phyloP scores from a whole-genome alignment of 2,888 invertebrate species.

The Nesidiocoris tenuis region DNA sequence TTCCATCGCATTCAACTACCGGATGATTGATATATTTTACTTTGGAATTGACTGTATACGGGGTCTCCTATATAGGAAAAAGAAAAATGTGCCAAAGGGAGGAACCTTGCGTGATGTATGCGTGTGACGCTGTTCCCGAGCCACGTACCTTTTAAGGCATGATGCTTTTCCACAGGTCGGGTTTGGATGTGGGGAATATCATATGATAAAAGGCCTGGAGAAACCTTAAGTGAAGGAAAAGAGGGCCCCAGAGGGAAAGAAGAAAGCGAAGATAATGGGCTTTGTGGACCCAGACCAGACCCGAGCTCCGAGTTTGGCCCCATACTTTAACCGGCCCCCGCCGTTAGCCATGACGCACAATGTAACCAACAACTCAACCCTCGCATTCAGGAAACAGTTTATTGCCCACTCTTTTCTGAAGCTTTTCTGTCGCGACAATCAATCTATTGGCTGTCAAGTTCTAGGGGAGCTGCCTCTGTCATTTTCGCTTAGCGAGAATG shows the following conservation, averaged over 20 bases:
- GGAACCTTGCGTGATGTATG: background rate
- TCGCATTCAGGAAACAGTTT: background rate
- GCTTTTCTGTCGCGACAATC: too few species aligned
- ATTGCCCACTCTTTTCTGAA: background rate
- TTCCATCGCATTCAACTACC: background rate
- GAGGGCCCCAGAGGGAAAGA: slow-evolving; percentile 23
- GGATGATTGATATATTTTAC: background rate
- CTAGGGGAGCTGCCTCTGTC: too few species aligned
- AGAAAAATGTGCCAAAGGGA: background rate
- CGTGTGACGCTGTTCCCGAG: background rate
- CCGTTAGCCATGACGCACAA: background rate
- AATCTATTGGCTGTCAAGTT: too few species aligned
- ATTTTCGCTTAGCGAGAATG: too few species aligned
- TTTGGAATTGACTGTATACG: background rate
- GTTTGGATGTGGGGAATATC: background rate
- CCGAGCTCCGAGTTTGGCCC: background rate
- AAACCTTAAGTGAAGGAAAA: slow-evolving; percentile 4
- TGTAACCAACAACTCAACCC: background rate
- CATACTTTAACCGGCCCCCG: background rate
- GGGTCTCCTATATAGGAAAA: background rate
- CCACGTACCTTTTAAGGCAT: background rate
- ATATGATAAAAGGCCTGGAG: slow-evolving; percentile 24
- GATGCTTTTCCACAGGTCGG: too few species aligned
- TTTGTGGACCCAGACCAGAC: slow-evolving; percentile 10
- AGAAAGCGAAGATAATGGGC: slow-evolving; percentile 35